These are phyloP conservation scores for Mus caroli DNA, from an alignment of 2,797 vertebrate genomes.

Conservation along the genomic window DNA sequence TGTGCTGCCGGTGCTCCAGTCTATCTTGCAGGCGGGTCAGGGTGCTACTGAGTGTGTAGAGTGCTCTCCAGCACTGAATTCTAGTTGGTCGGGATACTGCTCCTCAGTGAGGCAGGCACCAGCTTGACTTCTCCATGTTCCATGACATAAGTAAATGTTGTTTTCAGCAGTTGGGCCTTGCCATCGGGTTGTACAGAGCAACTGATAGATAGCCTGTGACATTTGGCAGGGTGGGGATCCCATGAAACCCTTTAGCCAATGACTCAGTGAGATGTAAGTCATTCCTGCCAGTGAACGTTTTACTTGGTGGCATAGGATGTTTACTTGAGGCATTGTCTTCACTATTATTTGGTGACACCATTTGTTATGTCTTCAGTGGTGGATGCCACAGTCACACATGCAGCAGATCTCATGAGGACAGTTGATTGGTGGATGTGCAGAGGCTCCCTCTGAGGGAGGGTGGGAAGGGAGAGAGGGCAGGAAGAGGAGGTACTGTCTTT, in stretches of 20 bases:
- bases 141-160: neutral
- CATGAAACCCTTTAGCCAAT: neutral
- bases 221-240: neutral
- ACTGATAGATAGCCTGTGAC: neutral
- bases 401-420: neutral
- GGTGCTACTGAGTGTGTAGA: neutral
- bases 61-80: neutral
- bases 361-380: neutral
- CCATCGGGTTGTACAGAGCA: neutral
- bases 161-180: neutral
- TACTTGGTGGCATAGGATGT: neutral
- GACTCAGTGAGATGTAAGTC: neutral
- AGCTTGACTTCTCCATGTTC: neutral
- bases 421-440: neutral
- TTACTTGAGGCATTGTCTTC: neutral
- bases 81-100: neutral
- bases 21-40: neutral
- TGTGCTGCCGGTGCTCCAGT: too few relatives aligned
- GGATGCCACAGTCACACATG: neutral
- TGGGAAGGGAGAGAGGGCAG: neutral
- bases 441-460: neutral
- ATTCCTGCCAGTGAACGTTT: neutral
- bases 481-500: neutral
- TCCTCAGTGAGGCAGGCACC: neutral
- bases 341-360: neutral